Base-by-base conservation (phyloP, 2,113 vertebrate species). In the Ammodytes dubius region DNA sequence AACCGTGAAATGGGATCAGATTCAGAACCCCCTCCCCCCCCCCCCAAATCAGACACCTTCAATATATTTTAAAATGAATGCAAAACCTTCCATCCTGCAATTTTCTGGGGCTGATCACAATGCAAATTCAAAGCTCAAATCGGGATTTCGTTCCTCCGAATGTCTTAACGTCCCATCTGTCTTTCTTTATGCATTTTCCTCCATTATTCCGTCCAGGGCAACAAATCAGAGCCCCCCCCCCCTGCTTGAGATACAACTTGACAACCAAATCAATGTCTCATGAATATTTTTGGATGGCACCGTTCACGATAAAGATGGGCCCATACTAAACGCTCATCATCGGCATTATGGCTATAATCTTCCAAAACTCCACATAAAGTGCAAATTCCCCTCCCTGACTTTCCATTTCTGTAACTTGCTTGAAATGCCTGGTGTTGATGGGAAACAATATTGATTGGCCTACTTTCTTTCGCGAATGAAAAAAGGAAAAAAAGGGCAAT, bases 241-340 rank as follows among this genome's bases (percentile, higher is more conserved):
- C 27, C 60, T 54, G 50, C 69, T 53, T 0, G 4, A 83, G 63
- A 81, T 40, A 78, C 76, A 83, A 81, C 82, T 58, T 86, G 75
- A 82, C 79, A 75, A 67, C 39, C 83, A 89, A 88, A 86, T 91
- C 81, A 68, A 68, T 43, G 60, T 70, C 66, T 78, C 72, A 75
- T 88, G 84, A 85, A 88, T 88, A 87, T 58, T 81, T 87, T 76
- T 76, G 78, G 69, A 68, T 17, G 54, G 45, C 54, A 19, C 37
- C 9, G 11, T 43, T 54, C n/a, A 0, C 37, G 50, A 39, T 61
- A 81, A 27, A 77, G 59, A 89, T 58, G 71, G 72, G 78, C 54
- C 17, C 42, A 9, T n/a, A n/a, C 53, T 43, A 65, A 84, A 84
- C 65, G 58, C 83, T 40, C 27, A 14, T 87, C 74, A 82, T 88